These are phyloP conservation scores for Onychostoma macrolepis DNA, from an alignment of 2,113 vertebrate genomes.

Conservation along the genomic window DNA sequence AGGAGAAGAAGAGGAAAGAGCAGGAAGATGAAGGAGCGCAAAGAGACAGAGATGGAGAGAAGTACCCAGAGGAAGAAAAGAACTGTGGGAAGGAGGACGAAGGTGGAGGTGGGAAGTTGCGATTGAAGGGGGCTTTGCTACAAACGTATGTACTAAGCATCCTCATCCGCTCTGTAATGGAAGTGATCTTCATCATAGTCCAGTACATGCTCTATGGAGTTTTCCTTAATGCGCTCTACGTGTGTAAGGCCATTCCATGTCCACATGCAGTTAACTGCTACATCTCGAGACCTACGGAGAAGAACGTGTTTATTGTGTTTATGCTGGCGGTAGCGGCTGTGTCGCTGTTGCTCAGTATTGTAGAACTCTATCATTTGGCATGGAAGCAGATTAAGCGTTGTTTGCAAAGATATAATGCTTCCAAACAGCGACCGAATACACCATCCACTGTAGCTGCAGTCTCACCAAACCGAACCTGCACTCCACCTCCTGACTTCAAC, in stretches of 20 bases:
- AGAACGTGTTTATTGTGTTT: constrained; percentile 97
- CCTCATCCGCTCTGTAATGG: constrained; percentile 88
- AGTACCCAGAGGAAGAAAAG: constrained; percentile 60
- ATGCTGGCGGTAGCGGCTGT: constrained; percentile 89
- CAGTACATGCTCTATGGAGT: constrained; percentile 92
- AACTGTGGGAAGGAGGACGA: constrained; percentile 70
- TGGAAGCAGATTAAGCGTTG: constrained; percentile 87
- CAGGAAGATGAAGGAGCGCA: constrained; percentile 61
- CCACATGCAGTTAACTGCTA: constrained; percentile 94
- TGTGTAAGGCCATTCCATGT: constrained; percentile 87
- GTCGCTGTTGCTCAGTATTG: constrained; percentile 87
- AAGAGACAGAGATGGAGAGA: constrained; percentile 46
- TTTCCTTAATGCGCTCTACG: constrained; percentile 87
- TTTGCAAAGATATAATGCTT: constrained; percentile 41
- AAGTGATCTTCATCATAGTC: constrained; percentile 91
- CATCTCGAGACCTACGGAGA: constrained; percentile 94
- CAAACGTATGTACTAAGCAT: constrained; percentile 93
- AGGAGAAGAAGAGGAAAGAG: constrained; percentile 85
- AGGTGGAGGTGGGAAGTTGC: constrained; percentile 67
- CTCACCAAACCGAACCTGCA: constrained; percentile 72
- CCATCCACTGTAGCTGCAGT: constrained; percentile 43
- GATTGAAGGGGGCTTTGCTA: constrained; percentile 85
- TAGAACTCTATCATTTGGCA: constrained; percentile 89
- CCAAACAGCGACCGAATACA: constrained; percentile 48
- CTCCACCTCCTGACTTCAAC: constrained; percentile 87